Percentiles rank a stretch among this genome's conserved stretches.
phyloP scores from a whole-genome alignment of 1,140 invertebrate species.

The Drosophila nigromelanica region DNA sequence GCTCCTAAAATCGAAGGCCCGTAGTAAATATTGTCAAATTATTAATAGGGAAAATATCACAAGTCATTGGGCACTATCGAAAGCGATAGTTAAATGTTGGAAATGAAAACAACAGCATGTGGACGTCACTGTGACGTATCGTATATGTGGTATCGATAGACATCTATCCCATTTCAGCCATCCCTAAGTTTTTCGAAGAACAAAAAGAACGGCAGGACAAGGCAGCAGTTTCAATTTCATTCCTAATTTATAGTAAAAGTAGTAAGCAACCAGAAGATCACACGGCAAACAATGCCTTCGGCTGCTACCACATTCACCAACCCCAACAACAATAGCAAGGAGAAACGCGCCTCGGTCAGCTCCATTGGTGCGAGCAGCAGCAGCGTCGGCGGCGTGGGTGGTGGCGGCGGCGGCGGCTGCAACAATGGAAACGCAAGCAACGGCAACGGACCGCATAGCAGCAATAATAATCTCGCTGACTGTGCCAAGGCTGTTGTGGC shows the following conservation, averaged over 20 bases:
- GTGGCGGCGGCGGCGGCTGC: conserved; percentile 43
- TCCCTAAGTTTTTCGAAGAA: conserved; percentile 62
- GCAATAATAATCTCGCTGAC: conserved; percentile 52
- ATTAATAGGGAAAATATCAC: background rate
- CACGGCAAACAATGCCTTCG: conserved; percentile 83
- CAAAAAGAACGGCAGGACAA: conserved; percentile 61
- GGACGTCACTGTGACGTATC: background rate
- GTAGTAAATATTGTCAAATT: background rate
- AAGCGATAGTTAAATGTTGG: background rate
- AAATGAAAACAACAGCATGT: background rate
- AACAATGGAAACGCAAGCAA: conserved; percentile 49
- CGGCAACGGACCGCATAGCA: conserved; percentile 42
- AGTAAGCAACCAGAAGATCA: conserved; percentile 70
- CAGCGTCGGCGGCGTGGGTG: conserved; percentile 59
- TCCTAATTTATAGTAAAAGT: conserved; percentile 72
- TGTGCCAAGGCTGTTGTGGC: conserved; percentile 33
- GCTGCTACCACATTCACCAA: conserved; percentile 75
- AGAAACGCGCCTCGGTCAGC: conserved; percentile 79
- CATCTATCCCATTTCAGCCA: conserved; percentile 12
- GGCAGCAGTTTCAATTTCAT: conserved; percentile 70
- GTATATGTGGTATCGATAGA: background rate
- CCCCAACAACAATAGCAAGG: conserved; percentile 76
- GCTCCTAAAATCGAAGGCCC: background rate
- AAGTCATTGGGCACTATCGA: background rate
- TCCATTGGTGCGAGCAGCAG: conserved; percentile 69